These are phyloP conservation scores for Aphis gossypii DNA, from an alignment of 1,140 invertebrate genomes.

Conservation along the genomic window DNA sequence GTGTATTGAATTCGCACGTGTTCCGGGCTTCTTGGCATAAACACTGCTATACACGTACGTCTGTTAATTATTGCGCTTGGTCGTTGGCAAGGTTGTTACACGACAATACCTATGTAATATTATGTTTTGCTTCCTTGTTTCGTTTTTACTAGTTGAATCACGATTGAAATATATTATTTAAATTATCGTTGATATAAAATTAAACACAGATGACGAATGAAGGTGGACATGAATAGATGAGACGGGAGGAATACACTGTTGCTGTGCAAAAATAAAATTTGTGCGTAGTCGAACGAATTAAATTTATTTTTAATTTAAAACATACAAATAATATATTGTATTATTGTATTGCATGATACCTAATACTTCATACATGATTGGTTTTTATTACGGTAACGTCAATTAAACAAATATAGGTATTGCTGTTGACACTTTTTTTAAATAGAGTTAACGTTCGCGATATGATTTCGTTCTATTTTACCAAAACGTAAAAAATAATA, in stretches of 20 bases:
- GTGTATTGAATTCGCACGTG: constrained; percentile 23
- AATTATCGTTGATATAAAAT: neutral
- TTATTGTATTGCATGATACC: neutral
- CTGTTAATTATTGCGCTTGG: constrained; percentile 31
- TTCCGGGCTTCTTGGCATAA: constrained; percentile 32
- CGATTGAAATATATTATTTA: constrained; percentile 36
- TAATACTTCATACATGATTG: neutral
- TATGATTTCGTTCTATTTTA: constrained; percentile 1
- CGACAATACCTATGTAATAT: constrained; percentile 7
- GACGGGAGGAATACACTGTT: neutral
- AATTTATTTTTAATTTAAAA: neutral
- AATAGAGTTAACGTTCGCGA: neutral
- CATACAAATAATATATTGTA: neutral
- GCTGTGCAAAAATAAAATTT: neutral
- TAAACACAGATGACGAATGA: constrained; percentile 13
- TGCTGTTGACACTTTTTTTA: neutral
- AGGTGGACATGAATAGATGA: neutral
- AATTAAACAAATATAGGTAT: neutral
- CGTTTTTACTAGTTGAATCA: constrained; percentile 37
- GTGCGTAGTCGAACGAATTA: neutral
- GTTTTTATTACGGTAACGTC: neutral
- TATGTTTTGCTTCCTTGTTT: constrained; percentile 46
- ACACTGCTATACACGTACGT: neutral
- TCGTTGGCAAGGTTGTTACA: constrained; percentile 45
- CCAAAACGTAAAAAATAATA: neutral